Conservation (phyloP, 2,113 vertebrate species). For the Indri indri region DNA sequence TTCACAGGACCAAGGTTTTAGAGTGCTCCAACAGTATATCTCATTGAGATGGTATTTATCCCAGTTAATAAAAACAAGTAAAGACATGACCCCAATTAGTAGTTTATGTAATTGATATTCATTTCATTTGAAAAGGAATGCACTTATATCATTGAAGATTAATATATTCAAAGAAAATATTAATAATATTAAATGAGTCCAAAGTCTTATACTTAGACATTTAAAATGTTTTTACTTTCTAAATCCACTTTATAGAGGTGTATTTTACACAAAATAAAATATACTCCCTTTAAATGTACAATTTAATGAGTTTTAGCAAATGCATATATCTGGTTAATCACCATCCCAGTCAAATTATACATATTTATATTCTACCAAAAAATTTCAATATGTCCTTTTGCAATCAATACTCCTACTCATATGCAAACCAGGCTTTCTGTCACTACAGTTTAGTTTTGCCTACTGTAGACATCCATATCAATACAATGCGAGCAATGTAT, state of each 20-base stretch:
- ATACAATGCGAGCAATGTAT: accelerated
- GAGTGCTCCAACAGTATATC: neutral
- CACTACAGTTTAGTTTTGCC: neutral
- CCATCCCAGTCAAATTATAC: neutral
- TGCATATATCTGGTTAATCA: neutral
- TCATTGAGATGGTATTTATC: neutral
- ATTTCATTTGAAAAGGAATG: neutral
- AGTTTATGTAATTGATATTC: neutral
- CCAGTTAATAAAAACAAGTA: neutral
- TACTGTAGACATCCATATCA: neutral
- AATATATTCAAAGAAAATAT: neutral
- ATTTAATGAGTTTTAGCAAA: neutral
- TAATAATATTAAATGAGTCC: neutral
- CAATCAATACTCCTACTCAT: neutral
- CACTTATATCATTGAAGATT: neutral
- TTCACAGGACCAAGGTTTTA: neutral
- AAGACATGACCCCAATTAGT: neutral
- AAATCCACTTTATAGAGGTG: neutral
- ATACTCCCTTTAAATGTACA: neutral
- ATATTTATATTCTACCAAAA: neutral
- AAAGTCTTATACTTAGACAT: neutral
- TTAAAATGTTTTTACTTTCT: neutral
- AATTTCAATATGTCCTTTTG: neutral
- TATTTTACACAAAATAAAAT: neutral
- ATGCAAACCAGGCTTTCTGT: neutral